Evolutionary conservation across 1,140 invertebrate genomes (phyloP), one percentile per base, ranked within the genome.

Genomic region (Dermatophagoides farinae): DNA sequence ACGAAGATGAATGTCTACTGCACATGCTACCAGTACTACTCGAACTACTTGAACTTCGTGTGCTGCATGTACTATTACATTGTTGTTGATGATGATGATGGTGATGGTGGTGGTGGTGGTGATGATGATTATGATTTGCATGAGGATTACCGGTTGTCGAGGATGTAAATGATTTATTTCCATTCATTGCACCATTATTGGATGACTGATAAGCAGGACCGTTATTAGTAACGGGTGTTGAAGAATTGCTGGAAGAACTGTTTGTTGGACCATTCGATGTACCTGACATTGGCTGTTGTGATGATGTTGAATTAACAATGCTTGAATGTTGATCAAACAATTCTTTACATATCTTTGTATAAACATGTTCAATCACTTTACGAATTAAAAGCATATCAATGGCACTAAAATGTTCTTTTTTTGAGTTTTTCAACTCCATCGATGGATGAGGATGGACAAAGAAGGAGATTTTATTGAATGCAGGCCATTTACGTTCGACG

Each of bases 331-430:
- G 53, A 40, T 55, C 53, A 40, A 55, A 55, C 14, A 55, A 11
- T 16, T 23, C 53, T n/a, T 31, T 55, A 25, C 53, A 55, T 25
- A 97, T 85, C 75, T 97, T 97, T 67, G 97, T 92, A 63, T 90
- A 86, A 16, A 99, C 92, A 72, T 99, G 95, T 70, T 99, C 95
- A n/a, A 95, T 91, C 6, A 99, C 92, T 79, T 99, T 98, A 49
- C 91, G 80, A 61, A 96, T 88, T 76, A 96, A 92, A 67, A 99
- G 89, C 76, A 98, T 97, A 74, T 99, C 95, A 71, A 95, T 98
- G 8, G 96, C 95, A 64, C 95, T 91, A 62, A 99, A 75, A 22
- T 92, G 80, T 74, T 99, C 95, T 77, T 90, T 95, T 77, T 96
- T 93, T 64, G 88, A 79, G 68, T 49, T 43, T 76, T 97, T 97